These are phyloP conservation scores for Polydrusus tereticollis DNA, from an alignment of 2,888 invertebrate genomes.

Conservation along the genomic window DNA sequence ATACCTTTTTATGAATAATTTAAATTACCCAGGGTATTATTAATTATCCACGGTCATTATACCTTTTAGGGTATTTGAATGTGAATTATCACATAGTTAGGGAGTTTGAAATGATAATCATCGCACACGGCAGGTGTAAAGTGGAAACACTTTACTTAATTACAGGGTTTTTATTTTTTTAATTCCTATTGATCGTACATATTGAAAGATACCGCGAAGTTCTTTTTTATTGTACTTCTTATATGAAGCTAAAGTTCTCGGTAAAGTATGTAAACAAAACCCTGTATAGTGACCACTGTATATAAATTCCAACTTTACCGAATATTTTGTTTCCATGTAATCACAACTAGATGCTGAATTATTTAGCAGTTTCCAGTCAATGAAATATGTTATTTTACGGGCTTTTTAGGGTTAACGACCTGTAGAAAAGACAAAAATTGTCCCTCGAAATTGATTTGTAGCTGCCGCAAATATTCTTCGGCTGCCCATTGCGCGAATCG, in stretches of 20 bases:
- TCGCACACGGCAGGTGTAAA: conserved; percentile 31
- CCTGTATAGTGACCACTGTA: too few species aligned
- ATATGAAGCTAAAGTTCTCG: too few species aligned
- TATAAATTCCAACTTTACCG: too few species aligned
- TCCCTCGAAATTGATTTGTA: conserved; percentile 46
- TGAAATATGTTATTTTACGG: too few species aligned
- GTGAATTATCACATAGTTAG: conserved; percentile 38
- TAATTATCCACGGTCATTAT: conserved; percentile 40
- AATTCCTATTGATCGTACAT: too few species aligned
- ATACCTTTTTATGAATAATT: conserved; percentile 33
- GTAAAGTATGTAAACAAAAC: too few species aligned
- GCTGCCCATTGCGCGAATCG: conserved; percentile 40
- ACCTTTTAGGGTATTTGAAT: conserved; percentile 39
- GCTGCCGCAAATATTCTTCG: conserved; percentile 41
- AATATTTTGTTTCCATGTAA: too few species aligned
- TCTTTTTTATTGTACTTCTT: too few species aligned
- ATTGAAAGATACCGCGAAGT: too few species aligned
- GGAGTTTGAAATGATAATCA: conserved; percentile 36
- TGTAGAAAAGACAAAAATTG: conserved; percentile 12
- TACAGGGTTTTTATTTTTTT: not conserved
- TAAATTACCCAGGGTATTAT: conserved; percentile 31
- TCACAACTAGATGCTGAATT: too few species aligned
- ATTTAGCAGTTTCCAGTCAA: too few species aligned
- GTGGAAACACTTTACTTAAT: conserved; percentile 26
- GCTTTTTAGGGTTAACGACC: too few species aligned